These are phyloP conservation scores for Spisula subtruncata DNA, from an alignment of 2,888 invertebrate species.

Conservation along the genomic window DNA sequence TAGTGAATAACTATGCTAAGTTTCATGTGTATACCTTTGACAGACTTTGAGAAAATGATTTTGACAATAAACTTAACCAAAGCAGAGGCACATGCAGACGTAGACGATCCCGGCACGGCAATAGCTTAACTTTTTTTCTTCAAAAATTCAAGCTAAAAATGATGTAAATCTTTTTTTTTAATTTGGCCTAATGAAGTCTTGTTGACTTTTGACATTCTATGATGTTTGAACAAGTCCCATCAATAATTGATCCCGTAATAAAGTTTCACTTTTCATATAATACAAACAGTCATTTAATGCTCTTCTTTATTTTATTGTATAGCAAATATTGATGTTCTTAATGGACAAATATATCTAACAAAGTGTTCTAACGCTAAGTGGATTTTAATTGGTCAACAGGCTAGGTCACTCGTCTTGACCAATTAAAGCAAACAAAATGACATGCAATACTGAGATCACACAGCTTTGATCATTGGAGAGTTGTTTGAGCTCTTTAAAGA, in stretches of 20 bases:
- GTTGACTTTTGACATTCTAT: slow-evolving; percentile 2
- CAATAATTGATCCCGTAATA: slow-evolving; percentile 12
- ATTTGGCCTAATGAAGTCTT: not conserved
- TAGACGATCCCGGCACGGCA: too few species aligned
- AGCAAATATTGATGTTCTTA: slow-evolving; percentile 19
- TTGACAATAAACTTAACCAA: too few species aligned
- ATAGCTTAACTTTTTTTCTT: too few species aligned
- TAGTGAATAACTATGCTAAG: too few species aligned
- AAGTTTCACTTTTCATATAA: slow-evolving; percentile 22
- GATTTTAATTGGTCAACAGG: slow-evolving; percentile 4
- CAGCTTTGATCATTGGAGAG: not conserved
- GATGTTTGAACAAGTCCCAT: not conserved
- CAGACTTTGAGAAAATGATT: too few species aligned
- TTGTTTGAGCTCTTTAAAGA: not conserved
- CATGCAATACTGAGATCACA: not conserved
- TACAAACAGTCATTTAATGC: slow-evolving; percentile 1
- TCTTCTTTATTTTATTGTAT: slow-evolving; percentile 16
- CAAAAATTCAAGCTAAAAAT: too few species aligned
- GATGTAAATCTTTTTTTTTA: too few species aligned
- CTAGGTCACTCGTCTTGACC: not conserved
- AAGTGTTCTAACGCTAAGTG: not conserved
- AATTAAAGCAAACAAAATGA: not conserved
- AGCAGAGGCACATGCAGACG: too few species aligned
- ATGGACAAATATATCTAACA: slow-evolving; percentile 19
- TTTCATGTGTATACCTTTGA: too few species aligned